A percentile compares a stretch with the other conserved stretches of the same genome.
phyloP scores from a whole-genome alignment of 2,797 vertebrate species.

The Telmatherina bonti region DNA sequence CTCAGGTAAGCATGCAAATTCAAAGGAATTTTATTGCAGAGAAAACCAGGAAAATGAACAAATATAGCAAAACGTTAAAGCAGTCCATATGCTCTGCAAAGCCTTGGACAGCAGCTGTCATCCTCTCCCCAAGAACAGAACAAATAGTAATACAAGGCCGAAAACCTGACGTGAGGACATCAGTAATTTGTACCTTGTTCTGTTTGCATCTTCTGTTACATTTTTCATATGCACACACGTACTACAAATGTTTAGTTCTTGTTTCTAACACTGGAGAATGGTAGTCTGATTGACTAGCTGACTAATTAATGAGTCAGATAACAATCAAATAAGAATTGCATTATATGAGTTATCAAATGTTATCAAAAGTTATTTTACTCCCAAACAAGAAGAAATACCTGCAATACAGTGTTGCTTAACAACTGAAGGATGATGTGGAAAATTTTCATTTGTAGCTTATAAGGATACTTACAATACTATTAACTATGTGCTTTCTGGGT shows the following conservation, averaged over 20 bases:
- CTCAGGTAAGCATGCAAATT: conserved; percentile 13
- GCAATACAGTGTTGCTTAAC: too few relatives aligned
- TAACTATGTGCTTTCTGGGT: neutral
- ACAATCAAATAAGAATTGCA: conserved; percentile 14
- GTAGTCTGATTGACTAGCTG: neutral
- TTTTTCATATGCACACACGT: conserved; percentile 22
- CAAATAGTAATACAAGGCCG: neutral
- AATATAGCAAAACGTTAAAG: conserved; percentile 2
- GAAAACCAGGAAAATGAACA: neutral
- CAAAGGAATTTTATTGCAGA: conserved; percentile 6
- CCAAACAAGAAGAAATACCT: neutral
- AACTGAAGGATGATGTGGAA: too few relatives aligned
- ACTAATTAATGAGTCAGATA: conserved; percentile 1
- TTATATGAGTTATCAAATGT: neutral
- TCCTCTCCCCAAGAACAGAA: neutral
- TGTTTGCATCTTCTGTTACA: conserved; percentile 2
- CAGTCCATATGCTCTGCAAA: neutral
- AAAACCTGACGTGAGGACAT: conserved; percentile 9
- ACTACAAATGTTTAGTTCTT: conserved; percentile 23
- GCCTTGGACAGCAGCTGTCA: neutral
- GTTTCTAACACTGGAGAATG: conserved; percentile 15
- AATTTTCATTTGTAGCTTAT: too few relatives aligned
- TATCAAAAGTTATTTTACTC: neutral
- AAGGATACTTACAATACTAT: too few relatives aligned
- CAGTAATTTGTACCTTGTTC: neutral